A percentile compares a stretch with the other conserved stretches of the same genome.
Conservation (phyloP, 2,797 vertebrate species). For the Enteromius viviparus region DNA sequence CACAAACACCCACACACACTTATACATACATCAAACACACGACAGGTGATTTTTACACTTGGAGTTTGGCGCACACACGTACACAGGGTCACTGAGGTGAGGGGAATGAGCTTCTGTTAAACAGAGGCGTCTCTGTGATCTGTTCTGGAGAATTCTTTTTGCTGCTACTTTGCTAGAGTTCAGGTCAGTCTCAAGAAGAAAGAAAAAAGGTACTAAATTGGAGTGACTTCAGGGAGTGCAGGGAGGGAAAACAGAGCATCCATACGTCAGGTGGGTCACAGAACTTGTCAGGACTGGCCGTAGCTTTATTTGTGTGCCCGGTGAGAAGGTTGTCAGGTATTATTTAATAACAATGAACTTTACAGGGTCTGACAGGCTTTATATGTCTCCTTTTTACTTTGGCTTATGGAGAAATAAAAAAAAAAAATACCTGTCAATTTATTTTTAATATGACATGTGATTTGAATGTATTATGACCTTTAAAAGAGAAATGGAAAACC, state of each 20-base stretch:
- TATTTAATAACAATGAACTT: conserved; percentile 22
- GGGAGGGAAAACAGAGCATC: conserved; percentile 8
- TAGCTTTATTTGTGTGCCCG: conserved; percentile 24
- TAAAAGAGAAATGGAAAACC: conserved; percentile 16
- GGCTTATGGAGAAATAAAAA: background rate
- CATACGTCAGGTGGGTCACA: conserved; percentile 1
- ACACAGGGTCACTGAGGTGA: conserved; percentile 44
- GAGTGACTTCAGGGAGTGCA: conserved; percentile 35
- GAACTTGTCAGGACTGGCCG: conserved; percentile 10
- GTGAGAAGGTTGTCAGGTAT: conserved; percentile 11
- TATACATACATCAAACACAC: conserved; percentile 43
- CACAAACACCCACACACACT: conserved; percentile 53
- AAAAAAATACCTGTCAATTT: conserved; percentile 3
- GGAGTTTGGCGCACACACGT: conserved; percentile 40
- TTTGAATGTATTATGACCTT: conserved; percentile 51
- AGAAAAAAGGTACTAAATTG: conserved; percentile 42
- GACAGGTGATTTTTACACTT: conserved; percentile 45
- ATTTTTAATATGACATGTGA: background rate
- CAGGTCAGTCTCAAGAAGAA: conserved; percentile 14
- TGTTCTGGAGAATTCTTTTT: conserved; percentile 31
- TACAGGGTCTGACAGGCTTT: conserved; percentile 2
- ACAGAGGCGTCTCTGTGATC: conserved; percentile 49
- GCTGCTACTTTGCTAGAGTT: conserved; percentile 19
- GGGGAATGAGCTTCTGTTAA: conserved; percentile 53
- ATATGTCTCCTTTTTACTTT: conserved; percentile 7